Base-by-base conservation (phyloP, 2,797 vertebrate species). In the Furcifer pardalis region DNA sequence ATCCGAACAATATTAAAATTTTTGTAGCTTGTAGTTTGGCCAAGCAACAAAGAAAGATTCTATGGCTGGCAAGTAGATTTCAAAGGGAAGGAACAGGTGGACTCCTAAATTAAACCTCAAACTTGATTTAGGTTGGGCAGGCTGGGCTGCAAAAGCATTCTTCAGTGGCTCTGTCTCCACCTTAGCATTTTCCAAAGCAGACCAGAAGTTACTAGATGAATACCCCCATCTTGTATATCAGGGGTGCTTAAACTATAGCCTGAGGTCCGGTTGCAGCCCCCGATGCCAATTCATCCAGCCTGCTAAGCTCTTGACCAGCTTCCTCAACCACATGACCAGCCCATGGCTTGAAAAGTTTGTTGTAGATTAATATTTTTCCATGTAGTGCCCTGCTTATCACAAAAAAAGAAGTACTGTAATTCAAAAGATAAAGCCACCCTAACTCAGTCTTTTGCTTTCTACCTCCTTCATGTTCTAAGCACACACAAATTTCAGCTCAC, bases 401-500 rank as follows among this genome's bases (percentile, higher is more conserved):
- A 46, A 13, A 84, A 77, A 49, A 23, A 37, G n/a, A n/a, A n/a
- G n/a, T n/a, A 76, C 49, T 15, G 25, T 46, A 46, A 32, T 79
- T 74, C 62, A 79, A 52, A 66, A 74, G 46, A 77, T 25, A 52
- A 60, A 62, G 27, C 72, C 63, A 52, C 73, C 66, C 44, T 25
- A 63, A n/a, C 27, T 66, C 72, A 82, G 74, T 83, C 46, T 49
- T 21, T 21, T 46, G 73, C 59, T 17, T 56, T 19, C 52, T 56
- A 56, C 40, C 23, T 77, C 65, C 66, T 68, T 66, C 32, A 8
- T 65, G 23, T 46, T 69, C 77, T 60, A 72, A 77, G 63, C 32
- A 25, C 76, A 84, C 79, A 85, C 80, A 89, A 62, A 80, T 80
- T 79, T 79, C 77, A 85, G n/a, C 83, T 85, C 86, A 82, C 69